Evolutionary conservation across 2,797 vertebrate genomes (phyloP).

Genomic region (Perodicticus potto): DNA sequence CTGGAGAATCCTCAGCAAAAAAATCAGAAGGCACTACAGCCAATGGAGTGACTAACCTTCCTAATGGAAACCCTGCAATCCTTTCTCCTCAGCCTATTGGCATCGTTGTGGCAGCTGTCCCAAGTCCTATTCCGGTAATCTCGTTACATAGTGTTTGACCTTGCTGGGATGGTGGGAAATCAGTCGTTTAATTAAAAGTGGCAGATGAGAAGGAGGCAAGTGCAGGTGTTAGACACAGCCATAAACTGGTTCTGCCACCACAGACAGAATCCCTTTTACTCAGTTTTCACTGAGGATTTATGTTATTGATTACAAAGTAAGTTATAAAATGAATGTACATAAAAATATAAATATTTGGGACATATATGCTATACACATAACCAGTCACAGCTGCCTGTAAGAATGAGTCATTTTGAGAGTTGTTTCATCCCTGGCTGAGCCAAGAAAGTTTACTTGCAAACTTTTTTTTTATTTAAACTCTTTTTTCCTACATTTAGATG

Average conservation of each 20-base stretch:
- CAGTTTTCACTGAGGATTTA: neutral
- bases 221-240: neutral
- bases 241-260: slow-evolving; percentile 41
- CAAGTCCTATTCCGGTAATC: slow-evolving; percentile 96
- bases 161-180: slow-evolving; percentile 43
- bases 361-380: neutral
- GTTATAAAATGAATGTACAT: slow-evolving; percentile 10
- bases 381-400: slow-evolving; percentile 13
- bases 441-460: neutral
- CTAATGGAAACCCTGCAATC: slow-evolving; percentile 93
- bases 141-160: slow-evolving; percentile 5
- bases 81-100: slow-evolving; percentile 95
- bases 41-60: slow-evolving; percentile 91
- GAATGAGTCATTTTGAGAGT: neutral
- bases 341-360: slow-evolving; percentile 7
- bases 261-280: slow-evolving; percentile 13
- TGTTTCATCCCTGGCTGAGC: neutral
- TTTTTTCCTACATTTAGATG: slow-evolving; percentile 58
- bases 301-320: slow-evolving; percentile 34
- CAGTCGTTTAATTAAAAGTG: slow-evolving; percentile 30
- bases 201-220: neutral
- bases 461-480: neutral
- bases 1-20: slow-evolving; percentile 92
- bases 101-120: slow-evolving; percentile 96
- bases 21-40: slow-evolving; percentile 90